These are phyloP conservation scores for Lepidotrigona ventralis DNA, from an alignment of 1,140 invertebrate genomes.

Conservation along the genomic window DNA sequence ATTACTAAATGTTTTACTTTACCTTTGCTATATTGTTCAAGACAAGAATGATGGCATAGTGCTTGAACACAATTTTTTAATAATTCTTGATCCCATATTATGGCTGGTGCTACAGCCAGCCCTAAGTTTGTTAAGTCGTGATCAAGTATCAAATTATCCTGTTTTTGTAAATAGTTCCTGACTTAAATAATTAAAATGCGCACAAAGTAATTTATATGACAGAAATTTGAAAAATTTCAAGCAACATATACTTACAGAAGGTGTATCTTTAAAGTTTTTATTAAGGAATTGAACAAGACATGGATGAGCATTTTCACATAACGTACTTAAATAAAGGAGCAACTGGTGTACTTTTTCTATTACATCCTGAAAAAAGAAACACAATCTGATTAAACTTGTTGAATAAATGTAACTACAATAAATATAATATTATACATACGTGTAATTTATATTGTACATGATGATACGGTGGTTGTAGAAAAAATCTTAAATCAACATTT, in stretches of 20 bases:
- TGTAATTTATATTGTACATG: constrained; percentile 77
- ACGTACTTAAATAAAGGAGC: constrained; percentile 79
- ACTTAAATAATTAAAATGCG: constrained; percentile 27
- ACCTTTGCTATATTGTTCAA: constrained; percentile 79
- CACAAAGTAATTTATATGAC: constrained; percentile 61
- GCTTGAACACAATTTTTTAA: constrained; percentile 81
- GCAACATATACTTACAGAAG: constrained; percentile 68
- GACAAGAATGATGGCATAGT: constrained; percentile 81
- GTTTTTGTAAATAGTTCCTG: constrained; percentile 39
- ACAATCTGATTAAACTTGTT: constrained; percentile 2
- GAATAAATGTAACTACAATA: background rate
- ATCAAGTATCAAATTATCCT: constrained; percentile 82
- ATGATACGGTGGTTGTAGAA: constrained; percentile 83
- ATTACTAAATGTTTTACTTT: constrained; percentile 20
- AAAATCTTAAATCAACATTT: constrained; percentile 82
- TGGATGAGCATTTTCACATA: constrained; percentile 80
- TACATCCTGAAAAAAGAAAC: constrained; percentile 71
- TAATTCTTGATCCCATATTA: constrained; percentile 81
- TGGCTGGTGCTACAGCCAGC: constrained; percentile 78
- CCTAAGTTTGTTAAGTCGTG: constrained; percentile 81
- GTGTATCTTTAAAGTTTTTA: constrained; percentile 83
- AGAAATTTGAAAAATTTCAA: background rate
- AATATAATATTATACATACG: constrained; percentile 70
- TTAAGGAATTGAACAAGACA: constrained; percentile 85
- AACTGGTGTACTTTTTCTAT: constrained; percentile 81